Evolutionary conservation across 2,888 invertebrate species (phyloP), one percentile per base, ranked within the genome.

Genomic region (Tortricodes alternella): DNA sequence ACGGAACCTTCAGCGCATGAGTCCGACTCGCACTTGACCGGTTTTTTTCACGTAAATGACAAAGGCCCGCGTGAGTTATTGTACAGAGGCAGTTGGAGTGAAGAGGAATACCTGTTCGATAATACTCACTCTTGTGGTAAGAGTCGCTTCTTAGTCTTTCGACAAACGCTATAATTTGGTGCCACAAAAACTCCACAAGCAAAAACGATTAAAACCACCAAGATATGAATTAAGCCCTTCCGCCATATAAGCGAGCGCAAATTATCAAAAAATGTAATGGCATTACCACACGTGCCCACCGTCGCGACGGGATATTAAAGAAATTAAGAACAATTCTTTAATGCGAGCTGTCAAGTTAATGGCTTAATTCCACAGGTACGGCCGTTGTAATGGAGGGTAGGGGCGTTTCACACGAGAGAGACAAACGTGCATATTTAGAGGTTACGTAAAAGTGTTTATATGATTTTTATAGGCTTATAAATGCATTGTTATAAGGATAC

Each of bases 361-460:
- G 43, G 58, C 62, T 61, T 62, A 61, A 65, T 65, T 60, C 58
- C 51, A 61, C 48, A 58, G 60, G 39, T 50, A 39, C 19, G 32
- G 62, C 60, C 55, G 61, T 59, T n/a, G 52, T 62, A 27, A 21
- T 39, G 38, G 27, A 32, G 48, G 11, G 29, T 29, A 24, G 41
- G n/a, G 53, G 39, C 7, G 34, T 21, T 38, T 35, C 51, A 50
- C 23, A 35, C 34, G 34, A 23, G 15, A 29, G 21, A n/a, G n/a
- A 15, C 19, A 16, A 24, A 50, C 50, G 50, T 50, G 39, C 39
- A 15, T 27, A 39, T 32, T 15, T 21, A 1, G n/a, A 50, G 15
- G 13, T 13, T 16, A 29, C 21, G 29, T 41, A 27, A 19, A 3
- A n/a, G 27, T 27, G n/a, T n/a, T n/a, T n/a, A n/a, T n/a, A n/a